Conservation (phyloP, 2,888 invertebrate species). For the Nipponacmea schrenckii region DNA sequence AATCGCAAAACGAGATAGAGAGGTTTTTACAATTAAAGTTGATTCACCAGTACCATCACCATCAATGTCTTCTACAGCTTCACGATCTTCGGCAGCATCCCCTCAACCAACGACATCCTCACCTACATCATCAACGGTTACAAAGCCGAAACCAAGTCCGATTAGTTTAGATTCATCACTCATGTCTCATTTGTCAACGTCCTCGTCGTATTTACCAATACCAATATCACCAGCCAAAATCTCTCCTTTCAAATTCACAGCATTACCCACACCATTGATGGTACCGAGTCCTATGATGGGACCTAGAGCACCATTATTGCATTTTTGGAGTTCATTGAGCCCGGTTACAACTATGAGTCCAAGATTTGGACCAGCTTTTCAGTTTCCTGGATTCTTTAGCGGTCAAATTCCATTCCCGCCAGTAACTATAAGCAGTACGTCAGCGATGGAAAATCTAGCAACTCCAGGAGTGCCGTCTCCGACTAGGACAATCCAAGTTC, state of each 20-base stretch:
- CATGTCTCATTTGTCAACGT: constrained; percentile 37
- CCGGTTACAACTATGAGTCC: constrained; percentile 63
- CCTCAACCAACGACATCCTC: constrained; percentile 20
- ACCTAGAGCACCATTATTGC: constrained; percentile 58
- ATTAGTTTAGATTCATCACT: constrained; percentile 43
- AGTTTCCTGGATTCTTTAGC: constrained; percentile 53
- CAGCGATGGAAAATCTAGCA: constrained; percentile 30
- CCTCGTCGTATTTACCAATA: constrained; percentile 43
- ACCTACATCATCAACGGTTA: constrained; percentile 8
- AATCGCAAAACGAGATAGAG: background rate
- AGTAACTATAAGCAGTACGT: constrained; percentile 38
- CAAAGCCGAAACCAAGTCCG: constrained; percentile 54
- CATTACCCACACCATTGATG: constrained; percentile 54
- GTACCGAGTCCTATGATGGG: constrained; percentile 53
- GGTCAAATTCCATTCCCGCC: constrained; percentile 47
- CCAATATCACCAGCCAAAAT: constrained; percentile 50
- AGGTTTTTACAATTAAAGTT: background rate
- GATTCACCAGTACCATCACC: background rate
- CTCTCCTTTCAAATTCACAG: constrained; percentile 31
- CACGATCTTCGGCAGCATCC: constrained; percentile 19
- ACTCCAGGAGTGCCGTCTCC: constrained; percentile 52
- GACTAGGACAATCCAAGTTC: constrained; percentile 47
- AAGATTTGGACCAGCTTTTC: constrained; percentile 49
- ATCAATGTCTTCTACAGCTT: constrained; percentile 15
- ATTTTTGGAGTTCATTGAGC: constrained; percentile 69